Conservation (phyloP, 35 echinoderm and acorn worm species). For the Strongylocentrotus purpuratus region DNA sequence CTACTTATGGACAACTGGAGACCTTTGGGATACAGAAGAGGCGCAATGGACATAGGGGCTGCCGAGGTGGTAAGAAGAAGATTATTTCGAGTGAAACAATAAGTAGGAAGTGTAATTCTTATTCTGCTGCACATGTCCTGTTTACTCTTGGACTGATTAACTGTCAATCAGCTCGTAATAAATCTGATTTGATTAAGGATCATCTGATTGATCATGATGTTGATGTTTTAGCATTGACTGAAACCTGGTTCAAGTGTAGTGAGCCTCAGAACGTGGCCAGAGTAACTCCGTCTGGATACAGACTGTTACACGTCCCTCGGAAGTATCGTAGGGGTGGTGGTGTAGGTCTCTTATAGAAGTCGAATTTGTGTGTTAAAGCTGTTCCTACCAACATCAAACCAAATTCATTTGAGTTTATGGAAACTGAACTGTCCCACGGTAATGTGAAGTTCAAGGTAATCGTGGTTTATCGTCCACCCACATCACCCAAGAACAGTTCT, state of each 20-base stretch:
- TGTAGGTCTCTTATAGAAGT: not conserved
- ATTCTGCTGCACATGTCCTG: too few species aligned
- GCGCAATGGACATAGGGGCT: too few species aligned
- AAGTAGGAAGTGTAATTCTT: too few species aligned
- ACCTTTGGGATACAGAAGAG: too few species aligned
- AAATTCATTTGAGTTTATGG: not conserved
- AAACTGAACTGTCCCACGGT: not conserved
- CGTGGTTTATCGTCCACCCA: not conserved
- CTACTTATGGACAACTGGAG: too few species aligned
- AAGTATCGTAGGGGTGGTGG: not conserved
- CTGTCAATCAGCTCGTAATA: not conserved
- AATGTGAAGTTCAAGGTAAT: not conserved
- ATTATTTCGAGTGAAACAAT: too few species aligned
- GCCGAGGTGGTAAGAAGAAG: too few species aligned
- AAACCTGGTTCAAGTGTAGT: not conserved
- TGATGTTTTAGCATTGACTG: not conserved
- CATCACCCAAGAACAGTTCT: not conserved
- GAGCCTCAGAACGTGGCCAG: not conserved
- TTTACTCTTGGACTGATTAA: not conserved
- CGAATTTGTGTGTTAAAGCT: not conserved
- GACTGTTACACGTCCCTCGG: not conserved
- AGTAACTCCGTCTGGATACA: not conserved
- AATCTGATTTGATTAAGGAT: not conserved
- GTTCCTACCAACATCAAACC: not conserved
- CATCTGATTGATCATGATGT: not conserved